phyloP scores from a whole-genome alignment of 2,888 invertebrate genomes.

The Aproaerema taeniolella region DNA sequence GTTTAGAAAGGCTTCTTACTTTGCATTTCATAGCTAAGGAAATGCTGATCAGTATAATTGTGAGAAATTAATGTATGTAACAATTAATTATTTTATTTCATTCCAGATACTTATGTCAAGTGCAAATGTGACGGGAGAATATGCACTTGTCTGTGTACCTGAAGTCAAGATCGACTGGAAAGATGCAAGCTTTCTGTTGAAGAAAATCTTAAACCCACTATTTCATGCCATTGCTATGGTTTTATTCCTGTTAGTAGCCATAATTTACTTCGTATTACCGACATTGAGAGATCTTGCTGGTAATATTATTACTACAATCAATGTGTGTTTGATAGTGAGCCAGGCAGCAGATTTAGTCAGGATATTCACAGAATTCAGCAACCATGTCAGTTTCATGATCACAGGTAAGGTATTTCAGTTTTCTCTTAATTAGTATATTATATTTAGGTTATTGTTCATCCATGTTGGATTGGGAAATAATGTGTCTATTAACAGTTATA shows the following conservation, averaged over 20 bases:
- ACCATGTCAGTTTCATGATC: conserved; percentile 87
- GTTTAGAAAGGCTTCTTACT: too few species aligned
- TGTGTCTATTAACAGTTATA: background rate
- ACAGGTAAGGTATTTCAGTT: conserved; percentile 78
- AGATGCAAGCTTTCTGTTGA: conserved; percentile 84
- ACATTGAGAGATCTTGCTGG: conserved; percentile 89
- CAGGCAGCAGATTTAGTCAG: conserved; percentile 88
- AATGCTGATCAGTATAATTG: too few species aligned
- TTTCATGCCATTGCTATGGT: conserved; percentile 85
- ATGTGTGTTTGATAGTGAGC: conserved; percentile 85
- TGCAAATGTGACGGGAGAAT: conserved; percentile 77
- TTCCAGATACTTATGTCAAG: conserved; percentile 69
- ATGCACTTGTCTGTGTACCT: conserved; percentile 86
- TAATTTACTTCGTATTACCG: conserved; percentile 89
- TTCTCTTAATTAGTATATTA: conserved; percentile 2
- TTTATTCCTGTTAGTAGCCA: conserved; percentile 83
- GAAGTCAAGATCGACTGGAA: conserved; percentile 84
- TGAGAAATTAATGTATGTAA: too few species aligned
- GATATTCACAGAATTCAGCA: conserved; percentile 88
- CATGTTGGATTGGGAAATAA: background rate
- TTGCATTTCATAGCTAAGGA: too few species aligned
- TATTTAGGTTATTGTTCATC: background rate
- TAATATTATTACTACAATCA: conserved; percentile 90
- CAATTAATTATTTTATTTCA: too few species aligned
- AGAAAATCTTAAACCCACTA: conserved; percentile 85